phyloP scores from a whole-genome alignment of 1,140 invertebrate species.

The Aphelinus atriplicis region DNA sequence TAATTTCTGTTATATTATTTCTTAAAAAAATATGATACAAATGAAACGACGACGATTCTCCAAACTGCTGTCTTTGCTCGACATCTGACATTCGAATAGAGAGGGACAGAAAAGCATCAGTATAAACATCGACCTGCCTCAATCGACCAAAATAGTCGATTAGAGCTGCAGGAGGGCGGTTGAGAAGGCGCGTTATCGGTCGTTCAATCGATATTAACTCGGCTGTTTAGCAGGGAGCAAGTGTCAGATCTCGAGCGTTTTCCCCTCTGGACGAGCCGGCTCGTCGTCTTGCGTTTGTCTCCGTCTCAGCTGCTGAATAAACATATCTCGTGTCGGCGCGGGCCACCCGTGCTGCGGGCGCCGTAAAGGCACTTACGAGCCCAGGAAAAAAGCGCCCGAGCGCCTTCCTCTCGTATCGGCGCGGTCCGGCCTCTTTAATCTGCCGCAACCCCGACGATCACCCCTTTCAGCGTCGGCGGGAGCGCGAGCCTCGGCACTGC shows the following conservation, averaged over 20 bases:
- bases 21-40: no score
- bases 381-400: background rate
- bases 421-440: constrained; percentile 21
- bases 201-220: constrained; percentile 48
- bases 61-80: no score
- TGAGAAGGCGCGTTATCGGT: no score
- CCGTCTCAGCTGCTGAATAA: constrained; percentile 62
- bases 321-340: constrained; percentile 60
- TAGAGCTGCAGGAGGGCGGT: background rate
- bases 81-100: no score
- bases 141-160: no score
- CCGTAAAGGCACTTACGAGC: constrained; percentile 17
- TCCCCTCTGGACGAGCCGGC: background rate
- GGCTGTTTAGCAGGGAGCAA: constrained; percentile 55
- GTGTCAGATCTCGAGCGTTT: constrained; percentile 53
- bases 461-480: constrained; percentile 1
- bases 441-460: background rate
- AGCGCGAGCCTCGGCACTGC: no score
- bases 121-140: no score
- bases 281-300: background rate
- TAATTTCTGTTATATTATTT: no score
- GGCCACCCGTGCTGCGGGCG: constrained; percentile 54
- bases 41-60: no score
- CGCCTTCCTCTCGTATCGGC: background rate
- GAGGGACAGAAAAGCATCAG: no score